phyloP scores from a whole-genome alignment of 2,797 vertebrate species.

The Alcedo quadribrachys region DNA sequence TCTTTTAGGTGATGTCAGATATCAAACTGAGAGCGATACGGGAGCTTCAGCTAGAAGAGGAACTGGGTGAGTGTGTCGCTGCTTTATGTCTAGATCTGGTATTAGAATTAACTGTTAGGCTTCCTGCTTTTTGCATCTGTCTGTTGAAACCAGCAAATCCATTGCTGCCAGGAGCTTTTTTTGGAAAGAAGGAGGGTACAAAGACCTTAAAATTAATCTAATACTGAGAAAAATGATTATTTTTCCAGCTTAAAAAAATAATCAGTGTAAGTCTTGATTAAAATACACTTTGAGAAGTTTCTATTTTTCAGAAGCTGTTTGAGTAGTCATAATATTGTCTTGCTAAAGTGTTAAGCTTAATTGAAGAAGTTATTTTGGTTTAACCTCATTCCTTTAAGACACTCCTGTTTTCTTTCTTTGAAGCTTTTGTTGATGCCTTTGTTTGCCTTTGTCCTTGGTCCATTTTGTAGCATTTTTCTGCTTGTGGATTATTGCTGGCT shows the following conservation, averaged over 20 bases:
- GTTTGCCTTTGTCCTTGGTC: neutral
- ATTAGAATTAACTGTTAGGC: neutral
- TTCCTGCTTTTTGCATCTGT: slow-evolving; percentile 57
- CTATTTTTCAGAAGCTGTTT: neutral
- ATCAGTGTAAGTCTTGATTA: neutral
- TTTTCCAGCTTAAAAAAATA: neutral
- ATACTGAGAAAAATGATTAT: neutral
- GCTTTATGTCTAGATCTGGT: neutral
- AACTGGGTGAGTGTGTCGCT: slow-evolving; percentile 68
- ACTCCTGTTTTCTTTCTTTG: neutral
- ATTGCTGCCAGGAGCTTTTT: neutral
- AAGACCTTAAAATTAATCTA: neutral
- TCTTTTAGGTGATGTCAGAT: slow-evolving; percentile 85
- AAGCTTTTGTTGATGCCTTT: neutral
- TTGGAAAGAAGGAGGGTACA: neutral
- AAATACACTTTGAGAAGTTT: neutral
- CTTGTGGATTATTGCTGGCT: neutral
- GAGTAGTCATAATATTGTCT: neutral
- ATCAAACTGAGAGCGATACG: slow-evolving; percentile 88
- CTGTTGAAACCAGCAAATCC: neutral
- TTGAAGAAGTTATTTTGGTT: neutral
- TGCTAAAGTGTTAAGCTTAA: neutral
- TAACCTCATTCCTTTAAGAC: neutral
- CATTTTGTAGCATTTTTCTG: neutral
- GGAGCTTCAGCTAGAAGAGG: slow-evolving; percentile 81